Conservation (phyloP, 1,140 invertebrate genomes). For the Campoletis sonorensis region DNA sequence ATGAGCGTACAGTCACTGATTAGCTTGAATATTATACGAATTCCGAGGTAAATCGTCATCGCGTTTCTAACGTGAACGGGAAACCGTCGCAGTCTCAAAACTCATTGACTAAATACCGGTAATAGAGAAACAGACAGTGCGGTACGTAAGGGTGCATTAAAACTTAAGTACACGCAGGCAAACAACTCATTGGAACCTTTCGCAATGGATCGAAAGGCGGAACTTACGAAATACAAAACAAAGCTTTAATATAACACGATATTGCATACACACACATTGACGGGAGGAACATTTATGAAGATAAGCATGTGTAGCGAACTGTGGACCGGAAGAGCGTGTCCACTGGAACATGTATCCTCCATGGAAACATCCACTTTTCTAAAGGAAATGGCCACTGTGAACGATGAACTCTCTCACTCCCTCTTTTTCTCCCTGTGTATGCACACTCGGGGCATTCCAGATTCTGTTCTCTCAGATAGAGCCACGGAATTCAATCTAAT, state of each 20-base stretch:
- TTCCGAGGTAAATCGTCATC: constrained; percentile 1
- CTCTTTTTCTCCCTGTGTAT: background rate
- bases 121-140: background rate
- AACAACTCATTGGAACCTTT: constrained; percentile 9
- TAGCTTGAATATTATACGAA: background rate
- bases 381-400: constrained; percentile 56
- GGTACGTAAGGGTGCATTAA: background rate
- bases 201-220: background rate
- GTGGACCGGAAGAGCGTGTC: constrained; percentile 65
- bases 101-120: constrained; percentile 22
- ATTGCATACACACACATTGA: background rate
- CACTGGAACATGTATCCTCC: constrained; percentile 70
- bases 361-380: constrained; percentile 65
- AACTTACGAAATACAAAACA: constrained; percentile 1
- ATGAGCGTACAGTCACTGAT: constrained; percentile 13
- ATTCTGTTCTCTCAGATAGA: constrained; percentile 26
- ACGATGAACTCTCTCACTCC: background rate
- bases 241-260: constrained; percentile 8
- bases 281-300: background rate
- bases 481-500: constrained; percentile 50
- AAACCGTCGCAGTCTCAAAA: background rate
- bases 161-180: constrained; percentile 14
- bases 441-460: background rate
- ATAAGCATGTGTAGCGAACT: constrained; percentile 9
- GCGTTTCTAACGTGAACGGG: background rate